Evolutionary conservation across 2,113 vertebrate genomes (phyloP).

Genomic region (Sceloporus tristichus): DNA sequence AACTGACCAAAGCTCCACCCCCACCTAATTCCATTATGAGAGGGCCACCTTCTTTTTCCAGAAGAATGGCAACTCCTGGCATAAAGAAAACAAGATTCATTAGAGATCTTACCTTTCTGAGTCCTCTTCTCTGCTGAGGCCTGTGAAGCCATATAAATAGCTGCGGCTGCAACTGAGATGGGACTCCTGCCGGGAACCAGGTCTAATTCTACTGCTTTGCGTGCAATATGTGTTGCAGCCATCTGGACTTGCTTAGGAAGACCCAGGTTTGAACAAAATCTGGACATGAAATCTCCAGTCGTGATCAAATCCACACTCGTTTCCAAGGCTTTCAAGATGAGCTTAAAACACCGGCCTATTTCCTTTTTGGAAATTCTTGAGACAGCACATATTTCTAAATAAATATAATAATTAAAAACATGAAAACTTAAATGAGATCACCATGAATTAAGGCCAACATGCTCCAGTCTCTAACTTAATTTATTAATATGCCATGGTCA

Average conservation of each 20-base stretch:
- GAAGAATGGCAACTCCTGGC: background rate
- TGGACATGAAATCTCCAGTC: conserved; percentile 98
- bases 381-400: conserved; percentile 96
- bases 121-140: conserved; percentile 98
- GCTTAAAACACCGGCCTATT: conserved; percentile 97
- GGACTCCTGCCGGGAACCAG: conserved; percentile 97
- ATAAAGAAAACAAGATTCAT: background rate
- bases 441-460: background rate
- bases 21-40: background rate
- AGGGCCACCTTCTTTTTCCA: background rate
- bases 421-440: background rate
- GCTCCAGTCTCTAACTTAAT: background rate
- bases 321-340: conserved; percentile 98
- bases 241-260: conserved; percentile 98
- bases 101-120: conserved; percentile 88
- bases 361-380: conserved; percentile 99
- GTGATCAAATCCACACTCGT: conserved; percentile 99
- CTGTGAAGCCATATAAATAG: conserved; percentile 99
- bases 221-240: conserved; percentile 96
- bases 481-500: background rate
- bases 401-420: conserved; percentile 16
- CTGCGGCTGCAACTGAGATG: conserved; percentile 96
- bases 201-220: conserved; percentile 96
- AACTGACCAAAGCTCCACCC: background rate
- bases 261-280: conserved; percentile 98